phyloP scores from a whole-genome alignment of 2,888 invertebrate genomes.

The Aromia moschata region DNA sequence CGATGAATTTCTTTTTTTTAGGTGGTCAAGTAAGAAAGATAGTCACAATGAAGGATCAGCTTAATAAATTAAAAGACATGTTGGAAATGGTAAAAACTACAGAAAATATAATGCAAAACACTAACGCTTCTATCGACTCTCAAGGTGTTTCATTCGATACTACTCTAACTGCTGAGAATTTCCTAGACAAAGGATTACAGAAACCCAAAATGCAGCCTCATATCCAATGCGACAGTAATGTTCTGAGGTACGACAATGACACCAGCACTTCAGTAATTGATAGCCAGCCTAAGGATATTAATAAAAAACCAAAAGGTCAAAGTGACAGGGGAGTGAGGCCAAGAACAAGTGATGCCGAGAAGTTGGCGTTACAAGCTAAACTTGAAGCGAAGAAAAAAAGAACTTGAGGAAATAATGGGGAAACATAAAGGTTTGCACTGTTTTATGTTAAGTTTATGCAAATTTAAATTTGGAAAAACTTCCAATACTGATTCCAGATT shows the following conservation, averaged over 20 bases:
- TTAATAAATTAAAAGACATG: constrained; percentile 61
- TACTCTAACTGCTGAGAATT: constrained; percentile 56
- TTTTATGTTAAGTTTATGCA: constrained; percentile 19
- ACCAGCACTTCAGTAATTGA: constrained; percentile 46
- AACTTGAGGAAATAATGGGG: constrained; percentile 72
- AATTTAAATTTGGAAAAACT: too few species aligned
- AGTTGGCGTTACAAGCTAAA: constrained; percentile 68
- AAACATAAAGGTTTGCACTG: constrained; percentile 65
- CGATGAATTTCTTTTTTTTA: constrained; percentile 30
- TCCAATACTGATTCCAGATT: too few species aligned
- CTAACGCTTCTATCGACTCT: constrained; percentile 46
- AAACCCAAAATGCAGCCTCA: constrained; percentile 41
- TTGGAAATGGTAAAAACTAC: constrained; percentile 59
- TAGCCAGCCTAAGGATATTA: constrained; percentile 56
- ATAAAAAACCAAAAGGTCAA: constrained; percentile 48
- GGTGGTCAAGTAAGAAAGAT: constrained; percentile 59
- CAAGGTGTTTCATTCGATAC: constrained; percentile 49
- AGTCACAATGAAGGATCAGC: constrained; percentile 61
- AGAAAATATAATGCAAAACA: constrained; percentile 48
- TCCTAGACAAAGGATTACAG: constrained; percentile 52
- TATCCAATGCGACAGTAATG: constrained; percentile 33
- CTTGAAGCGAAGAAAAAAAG: constrained; percentile 72
- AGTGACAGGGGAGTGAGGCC: constrained; percentile 36
- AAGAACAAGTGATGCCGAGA: constrained; percentile 64
- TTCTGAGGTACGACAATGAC: constrained; percentile 45